Conservation (phyloP, 2,888 invertebrate species). For the Palloptera scutellata region DNA sequence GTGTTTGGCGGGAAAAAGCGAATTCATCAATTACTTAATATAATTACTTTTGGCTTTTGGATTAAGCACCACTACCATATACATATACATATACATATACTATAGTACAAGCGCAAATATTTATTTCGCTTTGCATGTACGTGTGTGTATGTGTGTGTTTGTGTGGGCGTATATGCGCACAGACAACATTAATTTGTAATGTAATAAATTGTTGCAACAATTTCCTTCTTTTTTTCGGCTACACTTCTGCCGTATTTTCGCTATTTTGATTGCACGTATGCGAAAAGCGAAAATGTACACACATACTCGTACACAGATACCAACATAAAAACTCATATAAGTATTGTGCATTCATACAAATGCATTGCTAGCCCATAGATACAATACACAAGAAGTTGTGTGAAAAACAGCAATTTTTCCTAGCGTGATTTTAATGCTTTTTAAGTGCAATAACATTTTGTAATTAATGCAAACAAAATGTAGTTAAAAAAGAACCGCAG, state of each 20-base stretch:
- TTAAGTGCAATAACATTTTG: too few species aligned
- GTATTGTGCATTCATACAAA: neutral
- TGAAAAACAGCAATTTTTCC: too few species aligned
- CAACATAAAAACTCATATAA: neutral
- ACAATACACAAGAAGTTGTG: too few species aligned
- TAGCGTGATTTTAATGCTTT: too few species aligned
- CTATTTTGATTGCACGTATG: neutral
- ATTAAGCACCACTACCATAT: slow-evolving; percentile 49
- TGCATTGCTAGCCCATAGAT: neutral
- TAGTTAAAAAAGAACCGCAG: too few species aligned
- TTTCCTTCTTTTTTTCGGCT: slow-evolving; percentile 37
- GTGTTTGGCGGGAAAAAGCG: slow-evolving; percentile 30
- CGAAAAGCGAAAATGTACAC: neutral
- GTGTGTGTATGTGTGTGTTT: neutral
- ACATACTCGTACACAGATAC: slow-evolving; percentile 1
- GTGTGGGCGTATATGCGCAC: slow-evolving; percentile 22
- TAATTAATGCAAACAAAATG: too few species aligned
- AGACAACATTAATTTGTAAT: slow-evolving; percentile 56
- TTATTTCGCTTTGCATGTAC: slow-evolving; percentile 1
- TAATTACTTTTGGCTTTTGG: slow-evolving; percentile 60
- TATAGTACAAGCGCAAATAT: neutral
- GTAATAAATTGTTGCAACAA: slow-evolving; percentile 56
- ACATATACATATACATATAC: slow-evolving; percentile 26
- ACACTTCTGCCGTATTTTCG: neutral
- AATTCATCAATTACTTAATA: slow-evolving; percentile 59